Evolutionary conservation across 2,113 vertebrate genomes (phyloP), one percentile per base, ranked within the genome.

Genomic region (Cavia aperea): DNA sequence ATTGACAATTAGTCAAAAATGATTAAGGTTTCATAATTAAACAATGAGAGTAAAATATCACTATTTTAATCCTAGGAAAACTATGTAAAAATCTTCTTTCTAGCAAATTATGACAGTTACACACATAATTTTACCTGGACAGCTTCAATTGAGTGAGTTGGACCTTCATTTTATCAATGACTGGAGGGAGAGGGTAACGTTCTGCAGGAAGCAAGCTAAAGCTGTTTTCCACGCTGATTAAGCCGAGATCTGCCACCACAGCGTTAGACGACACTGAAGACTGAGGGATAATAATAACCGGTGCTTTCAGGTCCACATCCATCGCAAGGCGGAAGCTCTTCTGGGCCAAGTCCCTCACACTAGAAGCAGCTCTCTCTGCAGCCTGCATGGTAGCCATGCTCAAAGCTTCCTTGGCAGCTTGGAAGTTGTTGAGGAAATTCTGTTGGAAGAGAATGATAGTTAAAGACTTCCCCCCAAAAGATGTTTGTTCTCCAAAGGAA

Each of bases 371-470:
- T 96, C 97, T 98, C 95, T 99, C 99, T 0, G 99, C 99, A 0
- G 99, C 99, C 96, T 99, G 99, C 21, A 94, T 98, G 0, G 99
- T 99, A 24, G 99, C 99, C 1, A 97, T 94, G 8, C 97, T 98
- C 96, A 99, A 82, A 62, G 99, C 98, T 88, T 98, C 98, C 95
- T 99, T 98, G 1, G 99, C 98, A 0, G 72, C 95, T 95, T 99
- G 99, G 96, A 99, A 99, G 97, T 98, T 98, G 96, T 98, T 98
- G 29, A 98, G 97, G 87, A 99, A 99, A 94, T 98, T 98, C 99
- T 99, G 29, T 81, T 91, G 54, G 51, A 5, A 95, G 46, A 94
- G 18, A 96, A 0, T 26, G 39, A 39, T 46, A 83, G 46, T 88
- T 46, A 90, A 13, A 60, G 56, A 88, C 43, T 29, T 66, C 5